Evolutionary conservation across 2,113 vertebrate species (phyloP).

Genomic region (Podiceps cristatus): DNA sequence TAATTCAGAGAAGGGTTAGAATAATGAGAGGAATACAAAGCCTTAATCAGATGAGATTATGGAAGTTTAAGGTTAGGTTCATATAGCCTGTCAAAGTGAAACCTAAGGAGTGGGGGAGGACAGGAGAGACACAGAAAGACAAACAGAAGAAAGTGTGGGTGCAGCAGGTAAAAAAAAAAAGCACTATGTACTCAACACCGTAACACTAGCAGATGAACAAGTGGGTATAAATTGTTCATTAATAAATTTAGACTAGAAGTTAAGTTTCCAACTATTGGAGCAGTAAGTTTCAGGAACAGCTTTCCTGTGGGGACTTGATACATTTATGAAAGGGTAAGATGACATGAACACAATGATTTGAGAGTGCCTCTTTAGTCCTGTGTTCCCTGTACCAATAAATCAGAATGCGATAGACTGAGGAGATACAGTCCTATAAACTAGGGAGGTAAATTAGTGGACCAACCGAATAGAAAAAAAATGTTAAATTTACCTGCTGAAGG

Average conservation of each 20-base stretch:
- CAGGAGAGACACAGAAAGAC: background rate
- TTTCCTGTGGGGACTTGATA: background rate
- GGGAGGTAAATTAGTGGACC: background rate
- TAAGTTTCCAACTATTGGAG: background rate
- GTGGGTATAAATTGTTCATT: background rate
- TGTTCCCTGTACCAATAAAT: background rate
- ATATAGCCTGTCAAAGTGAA: background rate
- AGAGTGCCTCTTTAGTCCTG: background rate
- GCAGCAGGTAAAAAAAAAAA: background rate
- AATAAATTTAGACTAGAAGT: background rate
- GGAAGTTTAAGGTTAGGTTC: background rate
- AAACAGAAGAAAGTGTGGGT: background rate
- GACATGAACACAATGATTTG: background rate
- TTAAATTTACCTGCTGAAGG: conserved; percentile 90
- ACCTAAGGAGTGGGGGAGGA: background rate
- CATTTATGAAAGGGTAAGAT: background rate
- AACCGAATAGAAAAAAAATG: background rate
- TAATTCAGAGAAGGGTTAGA: background rate
- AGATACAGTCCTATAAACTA: background rate
- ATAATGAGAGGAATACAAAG: background rate
- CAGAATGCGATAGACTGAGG: background rate
- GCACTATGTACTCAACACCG: background rate
- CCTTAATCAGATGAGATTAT: background rate
- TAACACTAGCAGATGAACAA: background rate
- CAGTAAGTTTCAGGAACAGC: background rate